Base-by-base conservation (phyloP, 2,113 vertebrate genomes). In the Hyperopisus bebe region DNA sequence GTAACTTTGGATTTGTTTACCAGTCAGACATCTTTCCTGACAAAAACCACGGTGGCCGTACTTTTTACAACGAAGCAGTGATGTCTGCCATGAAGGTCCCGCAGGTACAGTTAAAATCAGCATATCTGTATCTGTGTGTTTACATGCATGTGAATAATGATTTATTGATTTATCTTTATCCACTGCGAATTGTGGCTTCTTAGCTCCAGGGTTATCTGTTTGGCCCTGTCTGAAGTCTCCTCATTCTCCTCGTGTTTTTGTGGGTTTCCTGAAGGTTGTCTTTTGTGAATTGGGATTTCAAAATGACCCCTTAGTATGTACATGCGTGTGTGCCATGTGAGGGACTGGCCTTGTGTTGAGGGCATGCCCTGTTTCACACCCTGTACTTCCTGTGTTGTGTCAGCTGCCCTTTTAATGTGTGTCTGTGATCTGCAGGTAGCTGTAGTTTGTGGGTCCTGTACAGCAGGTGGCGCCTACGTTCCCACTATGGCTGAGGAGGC, bases 1-100 rank as follows among this genome's bases (percentile, higher is more conserved):
- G 19, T 70, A 3, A 86, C 19, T 86, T 39, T 24, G 19, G 27
- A 0, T 77, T n/a, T 90, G 0, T 89, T 31, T 92, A 9, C 89
- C 93, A 98, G 97, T 95, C 97, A 11, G 97, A 98, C 91, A 95
- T 98, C 91, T 98, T 97, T 89, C 97, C 97, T 35, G 97, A 98
- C 91, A 96, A 97, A 93, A 94, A 95, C 90, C 97, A 98, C 0
- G 97, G 97, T 21, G 97, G 97, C 88, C 93, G 96, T 46, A 47
- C 91, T 1, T 98, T 98, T 91, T 98, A 97, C 91, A 97, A 97
- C 0, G 96, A 97, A 94, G 97, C 97, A 7, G 90, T 97, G 85
- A 97, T 97, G 96, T 97, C 96, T 88, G 95, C 97, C 86, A 93
- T 96, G 95, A 95, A 95, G 89, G 96, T 98, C 93, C 95, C 97